Percentiles rank a stretch among this genome's conserved stretches.
Evolutionary conservation across 2,113 vertebrate species (phyloP).

Genomic region (Chelonoidis abingdonii): DNA sequence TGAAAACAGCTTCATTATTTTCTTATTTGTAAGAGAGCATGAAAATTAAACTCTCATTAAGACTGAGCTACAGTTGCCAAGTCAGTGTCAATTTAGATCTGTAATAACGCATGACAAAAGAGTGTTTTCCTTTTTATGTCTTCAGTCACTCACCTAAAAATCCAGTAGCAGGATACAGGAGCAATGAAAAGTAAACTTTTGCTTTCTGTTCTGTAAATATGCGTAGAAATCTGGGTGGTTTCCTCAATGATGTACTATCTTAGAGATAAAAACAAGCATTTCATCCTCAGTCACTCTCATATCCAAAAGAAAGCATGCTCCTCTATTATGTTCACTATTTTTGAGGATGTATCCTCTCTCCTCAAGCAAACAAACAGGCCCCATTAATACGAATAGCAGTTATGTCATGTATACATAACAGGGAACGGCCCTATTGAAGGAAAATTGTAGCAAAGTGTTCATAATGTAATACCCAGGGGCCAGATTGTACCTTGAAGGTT

Average conservation of each 20-base stretch:
- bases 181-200: background rate
- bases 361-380: constrained; percentile 18
- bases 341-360: constrained; percentile 41
- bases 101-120: background rate
- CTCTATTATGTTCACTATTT: constrained; percentile 16
- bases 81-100: background rate
- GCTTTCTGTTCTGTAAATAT: background rate
- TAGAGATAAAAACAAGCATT: background rate
- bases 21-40: background rate
- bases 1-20: background rate
- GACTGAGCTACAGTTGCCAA: background rate
- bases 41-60: background rate
- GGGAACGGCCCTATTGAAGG: constrained; percentile 8
- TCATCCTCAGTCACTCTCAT: background rate
- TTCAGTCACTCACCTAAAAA: background rate
- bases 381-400: constrained; percentile 51
- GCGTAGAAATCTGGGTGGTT: background rate
- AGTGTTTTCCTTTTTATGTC: background rate
- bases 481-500: constrained; percentile 25
- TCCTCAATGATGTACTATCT: background rate
- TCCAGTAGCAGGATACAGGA: background rate
- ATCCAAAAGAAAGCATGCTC: background rate
- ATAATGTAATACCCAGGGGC: constrained; percentile 33
- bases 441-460: background rate
- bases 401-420: background rate